Conservation (phyloP, 2,113 vertebrate species). For the Siniperca chuatsi region DNA sequence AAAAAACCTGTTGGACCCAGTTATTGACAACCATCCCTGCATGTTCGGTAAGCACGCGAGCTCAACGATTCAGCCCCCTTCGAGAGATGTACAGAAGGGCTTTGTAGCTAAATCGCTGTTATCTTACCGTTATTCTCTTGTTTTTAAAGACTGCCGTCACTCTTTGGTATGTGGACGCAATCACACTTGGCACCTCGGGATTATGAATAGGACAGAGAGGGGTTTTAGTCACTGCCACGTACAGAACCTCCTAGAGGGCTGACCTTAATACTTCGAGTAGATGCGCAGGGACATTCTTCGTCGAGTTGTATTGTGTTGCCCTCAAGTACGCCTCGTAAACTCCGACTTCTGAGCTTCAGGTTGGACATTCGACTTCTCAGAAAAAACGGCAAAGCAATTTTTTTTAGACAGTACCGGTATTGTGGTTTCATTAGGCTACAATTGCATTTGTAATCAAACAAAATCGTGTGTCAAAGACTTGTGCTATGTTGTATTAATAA, state of each 20-base stretch:
- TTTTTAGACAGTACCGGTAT: not conserved
- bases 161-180: not conserved
- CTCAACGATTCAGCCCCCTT: not conserved
- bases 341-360: not conserved
- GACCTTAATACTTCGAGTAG: constrained; percentile 44
- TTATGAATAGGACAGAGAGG: constrained; percentile 39
- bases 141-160: not conserved
- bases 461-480: not conserved
- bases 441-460: not conserved
- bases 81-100: not conserved
- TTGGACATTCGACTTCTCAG: not conserved
- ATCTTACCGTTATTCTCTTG: constrained; percentile 53
- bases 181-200: constrained; percentile 17
- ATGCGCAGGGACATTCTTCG: constrained; percentile 56
- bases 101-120: no score
- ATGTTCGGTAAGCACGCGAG: constrained; percentile 47
- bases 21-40: constrained; percentile 50
- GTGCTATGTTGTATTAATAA: not conserved
- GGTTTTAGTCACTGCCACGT: constrained; percentile 80
- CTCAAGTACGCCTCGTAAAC: not conserved
- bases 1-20: constrained; percentile 24
- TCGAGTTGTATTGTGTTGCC: not conserved
- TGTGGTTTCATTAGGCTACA: no score
- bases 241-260: constrained; percentile 60
- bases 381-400: not conserved